Conservation (phyloP, 2,888 invertebrate species). For the Heliconius ethilla region DNA sequence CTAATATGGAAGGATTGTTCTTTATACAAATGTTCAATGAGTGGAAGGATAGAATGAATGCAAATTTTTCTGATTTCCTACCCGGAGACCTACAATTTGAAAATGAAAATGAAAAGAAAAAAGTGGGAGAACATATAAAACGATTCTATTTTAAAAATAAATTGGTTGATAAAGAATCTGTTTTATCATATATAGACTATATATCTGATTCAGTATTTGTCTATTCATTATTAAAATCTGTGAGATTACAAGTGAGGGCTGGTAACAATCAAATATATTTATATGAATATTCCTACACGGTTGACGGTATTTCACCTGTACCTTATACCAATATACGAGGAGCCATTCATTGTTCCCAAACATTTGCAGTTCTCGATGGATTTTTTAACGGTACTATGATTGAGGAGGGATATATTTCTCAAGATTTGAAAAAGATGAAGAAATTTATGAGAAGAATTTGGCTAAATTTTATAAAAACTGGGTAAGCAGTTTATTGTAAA, state of each 20-base stretch:
- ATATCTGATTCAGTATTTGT: slow-evolving; percentile 60
- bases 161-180: slow-evolving; percentile 44
- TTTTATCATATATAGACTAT: slow-evolving; percentile 48
- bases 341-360: slow-evolving; percentile 56
- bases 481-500: slow-evolving; percentile 35
- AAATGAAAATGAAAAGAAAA: slow-evolving; percentile 51
- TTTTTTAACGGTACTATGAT: slow-evolving; percentile 39
- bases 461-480: slow-evolving; percentile 44
- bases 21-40: slow-evolving; percentile 50
- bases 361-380: slow-evolving; percentile 45
- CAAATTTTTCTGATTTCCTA: slow-evolving; percentile 62
- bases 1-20: slow-evolving; percentile 55
- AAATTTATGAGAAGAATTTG: slow-evolving; percentile 48
- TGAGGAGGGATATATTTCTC: slow-evolving; percentile 47
- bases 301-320: slow-evolving; percentile 49
- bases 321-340: slow-evolving; percentile 53
- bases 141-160: slow-evolving; percentile 57
- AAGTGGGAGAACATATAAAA: slow-evolving; percentile 53
- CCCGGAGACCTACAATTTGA: slow-evolving; percentile 59
- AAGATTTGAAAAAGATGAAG: slow-evolving; percentile 50
- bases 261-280: slow-evolving; percentile 54
- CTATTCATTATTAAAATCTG: slow-evolving; percentile 51
- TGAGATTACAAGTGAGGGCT: slow-evolving; percentile 47
- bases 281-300: slow-evolving; percentile 56
- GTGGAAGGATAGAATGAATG: slow-evolving; percentile 58